Evolutionary conservation across 2,113 vertebrate species (phyloP).

Genomic region (Glareola pratincola): DNA sequence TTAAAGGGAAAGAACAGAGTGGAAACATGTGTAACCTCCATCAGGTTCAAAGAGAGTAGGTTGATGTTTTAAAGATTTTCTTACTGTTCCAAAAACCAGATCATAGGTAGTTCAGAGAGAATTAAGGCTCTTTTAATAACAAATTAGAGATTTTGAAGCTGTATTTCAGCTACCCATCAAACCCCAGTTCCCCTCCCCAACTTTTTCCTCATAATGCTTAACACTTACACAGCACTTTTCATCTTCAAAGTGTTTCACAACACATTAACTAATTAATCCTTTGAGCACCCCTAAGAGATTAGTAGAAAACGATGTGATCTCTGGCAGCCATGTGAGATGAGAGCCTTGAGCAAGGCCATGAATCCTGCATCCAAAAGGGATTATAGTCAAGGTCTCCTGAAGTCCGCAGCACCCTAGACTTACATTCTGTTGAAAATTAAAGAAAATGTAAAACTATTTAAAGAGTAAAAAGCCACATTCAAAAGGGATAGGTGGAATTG

Average conservation of each 20-base stretch:
- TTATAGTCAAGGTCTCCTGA: conserved; percentile 30
- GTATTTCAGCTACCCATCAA: not conserved
- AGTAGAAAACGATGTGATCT: conserved; percentile 1
- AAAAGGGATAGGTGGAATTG: not conserved
- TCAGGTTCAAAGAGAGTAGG: not conserved
- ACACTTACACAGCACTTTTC: conserved; percentile 14
- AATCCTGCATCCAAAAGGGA: not conserved
- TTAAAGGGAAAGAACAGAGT: not conserved
- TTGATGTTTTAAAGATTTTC: conserved; percentile 29
- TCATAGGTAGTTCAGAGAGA: conserved; percentile 8
- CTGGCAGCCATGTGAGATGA: not conserved
- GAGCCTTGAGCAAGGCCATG: conserved; percentile 35
- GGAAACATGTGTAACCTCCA: not conserved
- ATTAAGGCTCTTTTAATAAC: not conserved
- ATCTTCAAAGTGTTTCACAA: conserved; percentile 52
- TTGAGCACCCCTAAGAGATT: conserved; percentile 27
- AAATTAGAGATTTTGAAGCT: conserved; percentile 10
- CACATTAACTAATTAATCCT: conserved; percentile 56
- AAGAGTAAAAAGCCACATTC: not conserved
- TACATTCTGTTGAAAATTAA: not conserved
- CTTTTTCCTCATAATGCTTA: not conserved
- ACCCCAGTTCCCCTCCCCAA: not conserved
- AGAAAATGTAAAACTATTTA: not conserved
- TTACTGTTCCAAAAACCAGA: not conserved
- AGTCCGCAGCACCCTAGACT: not conserved